Evolutionary conservation across 2,113 vertebrate genomes (phyloP).

Genomic region (Scolopax mira): DNA sequence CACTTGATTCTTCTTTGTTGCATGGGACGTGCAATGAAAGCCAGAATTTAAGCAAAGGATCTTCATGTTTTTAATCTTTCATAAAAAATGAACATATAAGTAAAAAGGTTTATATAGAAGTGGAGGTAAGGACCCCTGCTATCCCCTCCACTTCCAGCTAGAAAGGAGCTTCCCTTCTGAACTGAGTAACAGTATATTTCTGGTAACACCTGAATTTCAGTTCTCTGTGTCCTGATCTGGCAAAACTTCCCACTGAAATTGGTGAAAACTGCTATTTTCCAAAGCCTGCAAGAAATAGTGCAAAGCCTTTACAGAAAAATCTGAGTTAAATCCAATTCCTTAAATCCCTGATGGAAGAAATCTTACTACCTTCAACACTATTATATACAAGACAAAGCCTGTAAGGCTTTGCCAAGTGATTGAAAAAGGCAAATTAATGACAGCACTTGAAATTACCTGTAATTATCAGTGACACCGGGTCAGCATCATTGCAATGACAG

Average conservation of each 20-base stretch:
- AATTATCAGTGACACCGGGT: slow-evolving; percentile 56
- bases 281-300: not conserved
- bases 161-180: not conserved
- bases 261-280: not conserved
- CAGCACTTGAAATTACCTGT: slow-evolving; percentile 60
- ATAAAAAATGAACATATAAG: not conserved
- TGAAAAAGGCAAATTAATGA: slow-evolving; percentile 62
- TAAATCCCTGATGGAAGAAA: slow-evolving; percentile 51
- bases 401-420: slow-evolving; percentile 43
- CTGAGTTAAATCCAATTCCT: slow-evolving; percentile 48
- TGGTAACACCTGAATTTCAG: not conserved
- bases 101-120: not conserved
- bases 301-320: not conserved
- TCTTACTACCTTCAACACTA: slow-evolving; percentile 52
- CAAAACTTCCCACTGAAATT: not conserved
- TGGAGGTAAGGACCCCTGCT: not conserved
- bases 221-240: not conserved
- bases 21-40: not conserved
- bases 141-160: not conserved
- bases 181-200: not conserved
- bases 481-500: slow-evolving; percentile 25
- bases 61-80: not conserved
- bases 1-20: not conserved
- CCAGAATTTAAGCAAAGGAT: not conserved
- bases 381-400: slow-evolving; percentile 56